Evolutionary conservation across 2,113 vertebrate genomes (phyloP).

Genomic region (Cepphus grylle): DNA sequence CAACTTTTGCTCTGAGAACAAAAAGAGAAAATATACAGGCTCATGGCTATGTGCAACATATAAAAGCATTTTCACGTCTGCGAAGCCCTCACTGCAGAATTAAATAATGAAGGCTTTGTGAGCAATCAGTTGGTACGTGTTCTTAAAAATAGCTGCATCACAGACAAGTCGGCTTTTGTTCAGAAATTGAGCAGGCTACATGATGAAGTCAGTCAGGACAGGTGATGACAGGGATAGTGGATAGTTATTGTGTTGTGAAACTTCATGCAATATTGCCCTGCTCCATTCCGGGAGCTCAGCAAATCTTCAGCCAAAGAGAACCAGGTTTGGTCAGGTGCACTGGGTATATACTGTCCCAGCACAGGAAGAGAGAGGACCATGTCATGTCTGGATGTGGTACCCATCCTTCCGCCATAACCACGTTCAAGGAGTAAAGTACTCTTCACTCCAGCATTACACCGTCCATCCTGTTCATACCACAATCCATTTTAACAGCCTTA

Average conservation of each 20-base stretch:
- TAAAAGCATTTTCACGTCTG: constrained; percentile 18
- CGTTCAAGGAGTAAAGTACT: neutral
- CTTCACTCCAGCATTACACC: neutral
- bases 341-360: neutral
- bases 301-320: neutral
- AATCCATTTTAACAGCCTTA: neutral
- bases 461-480: neutral
- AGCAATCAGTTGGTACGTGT: neutral
- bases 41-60: neutral
- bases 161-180: constrained; percentile 42
- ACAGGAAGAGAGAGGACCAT: neutral
- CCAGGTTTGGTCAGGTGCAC: neutral
- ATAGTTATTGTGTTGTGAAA: neutral
- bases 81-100: neutral
- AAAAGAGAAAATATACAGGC: constrained; percentile 10
- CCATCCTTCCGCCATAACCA: neutral
- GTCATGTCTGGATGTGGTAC: neutral
- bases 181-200: neutral
- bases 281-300: neutral
- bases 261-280: neutral
- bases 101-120: constrained; percentile 47
- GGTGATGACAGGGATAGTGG: constrained; percentile 23
- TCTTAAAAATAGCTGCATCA: constrained; percentile 52
- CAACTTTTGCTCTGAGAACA: constrained; percentile 11
- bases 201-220: neutral